Base-by-base conservation (phyloP, 2,797 vertebrate genomes). In the Propithecus perrieri region DNA sequence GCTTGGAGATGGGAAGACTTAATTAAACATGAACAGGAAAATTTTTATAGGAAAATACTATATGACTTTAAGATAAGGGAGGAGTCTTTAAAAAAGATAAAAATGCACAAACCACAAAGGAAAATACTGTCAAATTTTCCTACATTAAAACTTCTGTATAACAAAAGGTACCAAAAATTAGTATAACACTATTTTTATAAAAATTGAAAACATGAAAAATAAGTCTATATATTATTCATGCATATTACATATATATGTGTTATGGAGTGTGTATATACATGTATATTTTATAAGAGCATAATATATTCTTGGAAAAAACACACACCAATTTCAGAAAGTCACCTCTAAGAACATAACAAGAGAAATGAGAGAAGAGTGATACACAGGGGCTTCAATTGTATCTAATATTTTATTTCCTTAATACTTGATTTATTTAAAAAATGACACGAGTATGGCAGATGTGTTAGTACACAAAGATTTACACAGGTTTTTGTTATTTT, bases 371-470 rank as follows among this genome's bases (percentile, higher is more conserved):
- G 38, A 79, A 80, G n/a, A 79, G 14, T 50, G 15, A 53, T 84
- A 83, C n/a, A 61, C 0, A 20, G 35, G 15, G 57, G 0, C 69
- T 94, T 86, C 35, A 15, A 46, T n/a, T n/a, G 1, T 79, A 41
- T 61, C 46, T 53, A 55, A 92, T 65, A 48, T 53, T 94, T 93
- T 72, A 43, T 89, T 92, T 83, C 41, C 72, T 84, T 80, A 89
- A 84, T 50, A 61, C 33, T 81, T 95, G 69, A 75, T 83, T 57
- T 86, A 28, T 96, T 96, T 79, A 43, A 91, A 90, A 83, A 97
- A 69, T 78, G 35, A 38, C 55, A 57, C n/a, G 75, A 55, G 0
- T 75, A 81, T 53, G 43, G 65, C 30, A 41, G 20, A 41, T 14
- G 5, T 28, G 22, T 63, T 55, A 85, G 13, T 61, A 48, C 17